A percentile compares a stretch with the other conserved stretches of the same genome.
These are phyloP conservation scores for Eurystomus gularis DNA, from an alignment of 2,113 vertebrate genomes.

Conservation along the genomic window DNA sequence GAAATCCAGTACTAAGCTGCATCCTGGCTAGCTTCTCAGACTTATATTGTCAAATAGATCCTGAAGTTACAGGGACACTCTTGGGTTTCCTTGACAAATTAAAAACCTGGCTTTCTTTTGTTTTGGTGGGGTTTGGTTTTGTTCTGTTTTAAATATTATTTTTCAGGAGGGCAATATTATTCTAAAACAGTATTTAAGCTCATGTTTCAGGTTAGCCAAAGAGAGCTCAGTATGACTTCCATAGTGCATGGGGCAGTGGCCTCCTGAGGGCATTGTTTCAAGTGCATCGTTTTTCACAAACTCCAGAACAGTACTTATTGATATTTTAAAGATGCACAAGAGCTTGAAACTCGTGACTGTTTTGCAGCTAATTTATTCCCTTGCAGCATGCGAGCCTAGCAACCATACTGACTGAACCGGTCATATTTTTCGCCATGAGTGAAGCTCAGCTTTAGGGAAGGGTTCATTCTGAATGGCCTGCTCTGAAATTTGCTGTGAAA, in stretches of 20 bases:
- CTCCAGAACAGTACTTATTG: constrained; percentile 24
- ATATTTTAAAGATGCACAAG: constrained; percentile 54
- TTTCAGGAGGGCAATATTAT: neutral
- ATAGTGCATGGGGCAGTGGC: neutral
- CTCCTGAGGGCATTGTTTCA: constrained; percentile 30
- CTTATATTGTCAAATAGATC: neutral
- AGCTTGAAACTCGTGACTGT: constrained; percentile 16
- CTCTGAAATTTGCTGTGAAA: constrained; percentile 17
- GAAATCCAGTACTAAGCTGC: neutral
- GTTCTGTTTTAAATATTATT: neutral
- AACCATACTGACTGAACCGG: neutral
- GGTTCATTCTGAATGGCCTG: neutral
- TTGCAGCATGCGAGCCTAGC: constrained; percentile 22
- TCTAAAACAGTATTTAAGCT: constrained; percentile 19
- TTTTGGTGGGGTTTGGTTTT: neutral
- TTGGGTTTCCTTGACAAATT: neutral
- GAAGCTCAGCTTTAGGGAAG: constrained; percentile 46
- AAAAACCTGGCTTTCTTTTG: neutral
- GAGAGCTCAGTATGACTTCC: neutral
- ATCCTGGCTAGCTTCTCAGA: neutral
- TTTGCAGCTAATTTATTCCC: constrained; percentile 65
- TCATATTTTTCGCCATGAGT: neutral
- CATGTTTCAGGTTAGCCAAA: neutral
- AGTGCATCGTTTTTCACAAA: constrained; percentile 32
- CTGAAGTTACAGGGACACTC: neutral